phyloP scores from a whole-genome alignment of 1,140 invertebrate genomes.

The Diorhabda elongata region DNA sequence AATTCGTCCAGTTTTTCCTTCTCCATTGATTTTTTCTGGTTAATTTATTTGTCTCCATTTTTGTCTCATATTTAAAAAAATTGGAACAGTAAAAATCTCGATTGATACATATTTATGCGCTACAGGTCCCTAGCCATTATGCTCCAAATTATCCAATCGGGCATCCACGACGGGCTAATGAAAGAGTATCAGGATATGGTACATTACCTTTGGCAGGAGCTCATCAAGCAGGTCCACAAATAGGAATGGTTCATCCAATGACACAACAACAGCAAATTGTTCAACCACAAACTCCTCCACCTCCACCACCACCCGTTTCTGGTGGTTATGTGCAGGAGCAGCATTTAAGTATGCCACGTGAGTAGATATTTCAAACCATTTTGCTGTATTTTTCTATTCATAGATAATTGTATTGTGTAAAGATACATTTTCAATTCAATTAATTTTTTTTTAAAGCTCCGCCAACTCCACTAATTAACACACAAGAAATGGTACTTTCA shows the following conservation, averaged over 20 bases:
- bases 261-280: constrained; percentile 57
- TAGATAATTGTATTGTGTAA: background rate
- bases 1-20: no score
- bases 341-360: constrained; percentile 74
- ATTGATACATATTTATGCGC: background rate
- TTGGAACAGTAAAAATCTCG: background rate
- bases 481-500: constrained; percentile 47
- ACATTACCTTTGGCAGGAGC: constrained; percentile 62
- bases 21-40: no score
- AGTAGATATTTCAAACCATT: constrained; percentile 40
- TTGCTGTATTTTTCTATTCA: no score
- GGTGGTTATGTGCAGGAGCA: constrained; percentile 55
- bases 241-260: constrained; percentile 72
- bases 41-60: no score
- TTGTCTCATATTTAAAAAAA: no score
- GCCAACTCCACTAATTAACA: constrained; percentile 68
- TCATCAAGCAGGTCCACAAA: constrained; percentile 53
- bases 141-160: constrained; percentile 89
- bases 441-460: constrained; percentile 55
- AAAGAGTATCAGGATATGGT: constrained; percentile 81
- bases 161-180: constrained; percentile 60
- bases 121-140: constrained; percentile 81
- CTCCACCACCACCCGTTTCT: constrained; percentile 49
- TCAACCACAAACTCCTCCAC: constrained; percentile 63
- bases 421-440: background rate